Evolutionary conservation across 2,113 vertebrate species (phyloP).

Genomic region (Ia io): DNA sequence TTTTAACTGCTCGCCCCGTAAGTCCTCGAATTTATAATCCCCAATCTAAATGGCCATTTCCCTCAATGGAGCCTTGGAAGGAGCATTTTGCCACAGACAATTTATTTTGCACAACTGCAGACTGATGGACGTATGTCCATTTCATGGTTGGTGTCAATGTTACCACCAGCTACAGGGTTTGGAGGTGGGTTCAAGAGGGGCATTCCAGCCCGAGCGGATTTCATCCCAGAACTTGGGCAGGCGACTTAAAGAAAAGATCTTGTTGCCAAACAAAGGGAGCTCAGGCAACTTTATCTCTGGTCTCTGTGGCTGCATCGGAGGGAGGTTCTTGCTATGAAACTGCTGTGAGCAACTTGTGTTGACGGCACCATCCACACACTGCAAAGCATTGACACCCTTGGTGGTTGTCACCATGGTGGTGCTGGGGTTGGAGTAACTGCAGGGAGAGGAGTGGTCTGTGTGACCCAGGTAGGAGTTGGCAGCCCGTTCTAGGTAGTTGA

Average conservation of each 20-base stretch:
- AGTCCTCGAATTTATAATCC: neutral
- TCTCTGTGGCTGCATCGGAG: neutral
- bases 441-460: neutral
- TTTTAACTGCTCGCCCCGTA: neutral
- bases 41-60: neutral
- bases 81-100: slow-evolving; percentile 16
- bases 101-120: slow-evolving; percentile 54
- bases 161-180: slow-evolving; percentile 67
- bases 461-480: slow-evolving; percentile 12
- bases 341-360: accelerated
- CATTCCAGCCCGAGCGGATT: neutral
- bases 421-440: neutral
- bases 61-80: neutral
- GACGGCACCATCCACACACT: neutral
- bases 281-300: slow-evolving; percentile 22
- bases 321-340: neutral
- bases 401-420: neutral
- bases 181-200: neutral
- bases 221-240: slow-evolving; percentile 69
- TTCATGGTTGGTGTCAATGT: accelerated
- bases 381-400: neutral
- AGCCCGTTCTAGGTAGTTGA: neutral
- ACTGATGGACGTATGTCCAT: neutral
- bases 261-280: slow-evolving; percentile 18
- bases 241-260: slow-evolving; percentile 50